Percentiles rank a stretch among this genome's conserved stretches.
Evolutionary conservation across 2,113 vertebrate species (phyloP).

Genomic region (Origma solitaria): DNA sequence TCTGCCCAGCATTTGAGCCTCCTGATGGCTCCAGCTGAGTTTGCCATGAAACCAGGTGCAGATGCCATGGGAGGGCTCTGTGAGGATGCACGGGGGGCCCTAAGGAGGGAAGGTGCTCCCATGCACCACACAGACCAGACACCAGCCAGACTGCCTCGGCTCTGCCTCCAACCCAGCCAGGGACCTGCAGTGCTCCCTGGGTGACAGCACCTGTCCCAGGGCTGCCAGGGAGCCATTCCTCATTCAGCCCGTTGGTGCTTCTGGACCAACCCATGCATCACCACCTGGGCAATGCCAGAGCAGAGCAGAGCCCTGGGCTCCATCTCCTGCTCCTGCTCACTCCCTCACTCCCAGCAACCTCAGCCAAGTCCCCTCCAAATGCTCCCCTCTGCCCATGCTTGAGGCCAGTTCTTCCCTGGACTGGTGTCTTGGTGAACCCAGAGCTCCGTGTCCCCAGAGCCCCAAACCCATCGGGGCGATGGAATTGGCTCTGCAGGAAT

Average conservation of each 20-base stretch:
- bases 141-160: background rate
- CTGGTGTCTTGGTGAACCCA: accelerated
- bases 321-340: accelerated
- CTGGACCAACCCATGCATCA: background rate
- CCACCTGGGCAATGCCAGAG: background rate
- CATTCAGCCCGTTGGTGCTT: background rate
- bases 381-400: accelerated
- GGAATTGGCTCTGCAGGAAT: background rate
- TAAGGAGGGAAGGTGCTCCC: background rate
- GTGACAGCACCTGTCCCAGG: background rate
- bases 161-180: background rate
- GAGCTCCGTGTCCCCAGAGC: accelerated
- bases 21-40: background rate
- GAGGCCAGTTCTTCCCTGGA: background rate
- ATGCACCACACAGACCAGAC: background rate
- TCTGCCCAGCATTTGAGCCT: background rate
- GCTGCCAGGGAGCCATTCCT: background rate
- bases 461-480: accelerated
- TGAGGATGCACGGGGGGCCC: accelerated
- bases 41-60: background rate
- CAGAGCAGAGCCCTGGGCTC: background rate
- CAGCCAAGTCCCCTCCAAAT: background rate
- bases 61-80: background rate
- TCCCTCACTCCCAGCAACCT: background rate
- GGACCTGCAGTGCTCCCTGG: background rate